Conservation (phyloP, 2,113 vertebrate species). For the Anoura caudifer region DNA sequence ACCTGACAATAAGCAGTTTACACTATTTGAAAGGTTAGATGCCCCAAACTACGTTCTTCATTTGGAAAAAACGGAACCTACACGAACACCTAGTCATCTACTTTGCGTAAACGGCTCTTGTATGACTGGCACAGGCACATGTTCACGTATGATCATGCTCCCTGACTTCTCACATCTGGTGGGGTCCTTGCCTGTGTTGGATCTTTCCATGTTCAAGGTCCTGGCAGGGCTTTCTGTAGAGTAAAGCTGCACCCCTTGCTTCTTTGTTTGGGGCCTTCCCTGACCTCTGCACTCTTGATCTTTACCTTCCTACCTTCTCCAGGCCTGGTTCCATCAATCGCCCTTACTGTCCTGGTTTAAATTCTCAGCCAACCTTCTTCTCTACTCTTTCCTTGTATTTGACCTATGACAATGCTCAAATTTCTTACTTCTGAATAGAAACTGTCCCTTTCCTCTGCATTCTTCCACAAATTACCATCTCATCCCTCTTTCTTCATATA, state of each 20-base stretch:
- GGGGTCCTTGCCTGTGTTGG: background rate
- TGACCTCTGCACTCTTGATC: background rate
- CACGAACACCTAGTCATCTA: background rate
- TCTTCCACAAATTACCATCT: background rate
- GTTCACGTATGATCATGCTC: background rate
- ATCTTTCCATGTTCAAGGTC: background rate
- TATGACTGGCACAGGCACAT: background rate
- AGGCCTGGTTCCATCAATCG: background rate
- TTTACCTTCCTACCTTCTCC: background rate
- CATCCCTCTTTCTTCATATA: background rate
- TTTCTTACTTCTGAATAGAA: background rate
- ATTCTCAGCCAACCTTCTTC: background rate
- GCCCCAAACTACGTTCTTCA: background rate
- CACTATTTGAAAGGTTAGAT: background rate
- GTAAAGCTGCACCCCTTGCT: background rate
- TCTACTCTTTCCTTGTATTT: background rate
- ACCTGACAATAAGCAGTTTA: background rate
- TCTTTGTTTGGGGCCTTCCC: background rate
- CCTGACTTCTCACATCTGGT: background rate
- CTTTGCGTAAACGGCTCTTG: background rate
- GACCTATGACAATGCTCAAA: background rate
- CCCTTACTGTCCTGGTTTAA: background rate
- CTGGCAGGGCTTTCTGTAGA: background rate
- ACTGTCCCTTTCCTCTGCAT: background rate
- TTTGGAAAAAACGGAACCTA: background rate